Evolutionary conservation across 2,888 invertebrate genomes (phyloP).

Genomic region (Eupithecia exiguata): DNA sequence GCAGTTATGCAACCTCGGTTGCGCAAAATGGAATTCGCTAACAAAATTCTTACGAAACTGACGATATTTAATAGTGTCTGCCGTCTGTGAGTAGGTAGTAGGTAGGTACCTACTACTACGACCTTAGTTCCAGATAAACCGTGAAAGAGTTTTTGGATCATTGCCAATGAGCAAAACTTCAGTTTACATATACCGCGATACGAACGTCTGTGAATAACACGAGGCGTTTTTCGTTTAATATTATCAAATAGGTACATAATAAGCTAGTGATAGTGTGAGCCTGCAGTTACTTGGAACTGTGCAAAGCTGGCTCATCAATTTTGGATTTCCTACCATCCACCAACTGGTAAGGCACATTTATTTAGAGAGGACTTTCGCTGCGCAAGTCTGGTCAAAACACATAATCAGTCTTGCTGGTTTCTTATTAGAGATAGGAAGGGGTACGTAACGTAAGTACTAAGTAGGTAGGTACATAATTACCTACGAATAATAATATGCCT

Average conservation of each 20-base stretch:
- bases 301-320: conserved; percentile 92
- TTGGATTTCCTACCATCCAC: conserved; percentile 93
- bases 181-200: conserved; percentile 63
- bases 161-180: conserved; percentile 65
- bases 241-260: conserved; percentile 37
- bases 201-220: conserved; percentile 80
- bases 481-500: background rate
- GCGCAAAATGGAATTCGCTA: too few species aligned
- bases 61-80: background rate
- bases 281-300: conserved; percentile 27
- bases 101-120: background rate
- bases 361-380: background rate
- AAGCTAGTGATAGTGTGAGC: conserved; percentile 37
- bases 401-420: background rate
- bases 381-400: background rate
- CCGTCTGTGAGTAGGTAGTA: background rate
- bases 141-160: conserved; percentile 54
- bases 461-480: background rate
- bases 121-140: conserved; percentile 23
- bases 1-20: too few species aligned
- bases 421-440: background rate
- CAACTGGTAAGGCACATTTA: conserved; percentile 83
- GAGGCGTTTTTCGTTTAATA: conserved; percentile 55
- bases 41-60: background rate
- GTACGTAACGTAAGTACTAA: too few species aligned